These are phyloP conservation scores for Emydura subglobosa DNA, from an alignment of 2,113 vertebrate species.

Conservation along the genomic window DNA sequence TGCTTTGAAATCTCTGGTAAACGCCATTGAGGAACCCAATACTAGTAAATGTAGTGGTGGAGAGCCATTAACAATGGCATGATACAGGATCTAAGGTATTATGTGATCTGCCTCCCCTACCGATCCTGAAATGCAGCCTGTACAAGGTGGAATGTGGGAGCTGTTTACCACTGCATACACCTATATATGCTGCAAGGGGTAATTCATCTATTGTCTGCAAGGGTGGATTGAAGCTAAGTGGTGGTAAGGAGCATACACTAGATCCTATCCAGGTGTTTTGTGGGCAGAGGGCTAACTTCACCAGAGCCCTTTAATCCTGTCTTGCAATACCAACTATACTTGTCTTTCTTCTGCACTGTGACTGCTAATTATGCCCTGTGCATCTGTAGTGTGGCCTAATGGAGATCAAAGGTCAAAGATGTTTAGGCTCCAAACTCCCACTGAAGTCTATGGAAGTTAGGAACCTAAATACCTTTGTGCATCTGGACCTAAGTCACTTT, in stretches of 20 bases:
- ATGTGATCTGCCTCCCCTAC: not conserved
- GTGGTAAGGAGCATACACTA: not conserved
- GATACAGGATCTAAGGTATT: not conserved
- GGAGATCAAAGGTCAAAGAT: rapidly evolving
- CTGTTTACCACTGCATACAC: not conserved
- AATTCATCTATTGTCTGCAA: rapidly evolving
- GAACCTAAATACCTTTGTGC: not conserved
- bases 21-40: not conserved
- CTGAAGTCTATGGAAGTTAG: not conserved
- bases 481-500: not conserved
- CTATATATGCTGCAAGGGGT: rapidly evolving
- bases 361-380: not conserved
- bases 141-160: rapidly evolving
- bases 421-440: not conserved
- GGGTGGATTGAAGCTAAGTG: not conserved
- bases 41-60: rapidly evolving
- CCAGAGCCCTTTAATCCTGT: not conserved
- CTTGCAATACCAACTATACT: rapidly evolving
- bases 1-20: not conserved
- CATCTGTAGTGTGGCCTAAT: not conserved
- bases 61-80: not conserved
- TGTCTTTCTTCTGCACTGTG: not conserved
- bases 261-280: not conserved
- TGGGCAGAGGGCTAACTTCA: not conserved
- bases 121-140: rapidly evolving